phyloP scores from a whole-genome alignment of 2,888 invertebrate species.

The Ferdinandea cuprea region DNA sequence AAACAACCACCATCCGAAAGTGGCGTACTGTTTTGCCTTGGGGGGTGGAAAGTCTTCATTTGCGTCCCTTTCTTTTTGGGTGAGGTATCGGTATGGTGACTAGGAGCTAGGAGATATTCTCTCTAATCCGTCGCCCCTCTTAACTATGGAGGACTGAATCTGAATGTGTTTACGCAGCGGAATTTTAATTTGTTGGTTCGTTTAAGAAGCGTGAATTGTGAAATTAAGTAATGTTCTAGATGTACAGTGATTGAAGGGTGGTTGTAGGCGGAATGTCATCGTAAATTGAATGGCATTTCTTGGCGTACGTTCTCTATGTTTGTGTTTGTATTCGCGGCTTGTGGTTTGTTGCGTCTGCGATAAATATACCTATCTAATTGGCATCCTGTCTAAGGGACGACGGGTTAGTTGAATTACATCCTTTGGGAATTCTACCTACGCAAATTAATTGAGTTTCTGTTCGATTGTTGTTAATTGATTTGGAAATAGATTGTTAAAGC shows the following conservation, averaged over 20 bases:
- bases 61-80: slow-evolving; percentile 15
- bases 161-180: slow-evolving; percentile 31
- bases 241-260: slow-evolving; percentile 7
- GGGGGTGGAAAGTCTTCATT: slow-evolving; percentile 24
- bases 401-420: slow-evolving; percentile 54
- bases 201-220: slow-evolving; percentile 72
- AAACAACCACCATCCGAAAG: slow-evolving; percentile 34
- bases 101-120: neutral
- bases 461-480: slow-evolving; percentile 45
- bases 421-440: slow-evolving; percentile 44
- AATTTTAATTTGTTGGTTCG: slow-evolving; percentile 73
- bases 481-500: slow-evolving; percentile 19
- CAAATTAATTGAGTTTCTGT: slow-evolving; percentile 44
- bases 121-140: slow-evolving; percentile 5
- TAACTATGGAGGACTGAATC: neutral
- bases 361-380: slow-evolving; percentile 46
- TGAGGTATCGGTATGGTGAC: too few species aligned
- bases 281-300: slow-evolving; percentile 15
- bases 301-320: slow-evolving; percentile 20
- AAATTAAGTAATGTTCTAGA: slow-evolving; percentile 64
- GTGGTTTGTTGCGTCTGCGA: slow-evolving; percentile 3
- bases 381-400: slow-evolving; percentile 20
- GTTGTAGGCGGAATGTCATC: slow-evolving; percentile 40
- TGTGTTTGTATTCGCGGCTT: slow-evolving; percentile 12
- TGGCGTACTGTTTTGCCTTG: slow-evolving; percentile 25